Evolutionary conservation across 2,888 invertebrate genomes (phyloP), one percentile per base, ranked within the genome.

Genomic region (Pyrocoelia pectoralis): DNA sequence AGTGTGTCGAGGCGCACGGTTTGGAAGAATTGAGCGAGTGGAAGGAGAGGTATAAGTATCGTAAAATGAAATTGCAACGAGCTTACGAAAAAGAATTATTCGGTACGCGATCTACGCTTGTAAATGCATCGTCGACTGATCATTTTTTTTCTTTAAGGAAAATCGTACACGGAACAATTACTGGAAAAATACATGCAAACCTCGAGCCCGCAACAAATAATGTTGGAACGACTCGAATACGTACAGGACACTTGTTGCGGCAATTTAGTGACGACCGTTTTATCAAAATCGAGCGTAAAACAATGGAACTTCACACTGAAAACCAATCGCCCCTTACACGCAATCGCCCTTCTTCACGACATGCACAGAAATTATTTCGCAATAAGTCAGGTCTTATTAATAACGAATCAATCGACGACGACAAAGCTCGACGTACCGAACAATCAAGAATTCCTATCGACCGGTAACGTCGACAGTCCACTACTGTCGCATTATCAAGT

Each of bases 1-100:
- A 89, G 73, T 92, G 92, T 77, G 88, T 89, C 8, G 88, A 89
- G 76, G 92, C 92, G 1, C 92, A 92, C 75, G 89, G 90, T 1
- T 78, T 83, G 15, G 88, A 87, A 50, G 92, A 92, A 77, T 79
- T 92, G 6, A 83, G 85, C 17, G 91, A 92, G 78, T 92, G 92
- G 92, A 86, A 87, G 71, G 87, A 89, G 69, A 80, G 91, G 59
- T 90, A 90, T 76, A 87, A 88, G 69, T 88, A 89, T 74, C 82
- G 89, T 14, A 83, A 85, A 68, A 88, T 86, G 86, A 85, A 85
- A 69, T 76, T 87, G 60, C 85, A 87, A 74, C 82, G 85, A 68
- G 89, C 89, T 4, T 86, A 86, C 73, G 89, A 90, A 70, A 88
- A 88, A 73, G 87, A 59, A 55, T 18, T 64, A 10, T 59, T 53